These are phyloP conservation scores for Cepphus grylle DNA, from an alignment of 2,113 vertebrate genomes.

Conservation along the genomic window DNA sequence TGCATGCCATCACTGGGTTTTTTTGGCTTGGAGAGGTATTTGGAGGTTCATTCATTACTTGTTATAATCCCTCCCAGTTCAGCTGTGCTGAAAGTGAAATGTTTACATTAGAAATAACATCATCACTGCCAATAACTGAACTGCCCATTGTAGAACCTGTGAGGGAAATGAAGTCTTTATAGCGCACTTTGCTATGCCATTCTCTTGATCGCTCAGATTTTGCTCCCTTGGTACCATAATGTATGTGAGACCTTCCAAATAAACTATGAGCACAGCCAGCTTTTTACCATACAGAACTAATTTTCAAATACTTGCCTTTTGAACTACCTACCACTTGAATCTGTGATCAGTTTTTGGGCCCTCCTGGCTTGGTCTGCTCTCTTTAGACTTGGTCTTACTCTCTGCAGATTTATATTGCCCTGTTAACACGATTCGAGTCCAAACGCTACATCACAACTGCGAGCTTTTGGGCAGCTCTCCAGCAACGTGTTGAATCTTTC, in stretches of 20 bases:
- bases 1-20: conserved; percentile 29
- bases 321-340: neutral
- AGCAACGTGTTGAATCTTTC: conserved; percentile 5
- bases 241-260: neutral
- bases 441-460: conserved; percentile 48
- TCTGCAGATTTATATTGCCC: conserved; percentile 56
- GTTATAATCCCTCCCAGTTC: conserved; percentile 45
- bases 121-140: conserved; percentile 36
- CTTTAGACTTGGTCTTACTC: neutral
- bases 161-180: conserved; percentile 22
- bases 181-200: neutral
- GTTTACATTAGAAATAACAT: conserved; percentile 54
- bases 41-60: conserved; percentile 61
- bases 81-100: conserved; percentile 51
- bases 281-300: neutral
- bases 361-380: neutral
- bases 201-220: conserved; percentile 11
- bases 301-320: conserved; percentile 1
- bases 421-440: neutral
- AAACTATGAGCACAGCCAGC: neutral
- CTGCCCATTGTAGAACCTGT: conserved; percentile 24
- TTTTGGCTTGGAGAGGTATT: conserved; percentile 33
- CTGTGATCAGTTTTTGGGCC: neutral
- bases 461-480: conserved; percentile 34
- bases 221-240: neutral